A percentile compares a stretch with the other conserved stretches of the same genome.
phyloP scores from a whole-genome alignment of 2,797 vertebrate genomes.

The Pangasius mekongensis region DNA sequence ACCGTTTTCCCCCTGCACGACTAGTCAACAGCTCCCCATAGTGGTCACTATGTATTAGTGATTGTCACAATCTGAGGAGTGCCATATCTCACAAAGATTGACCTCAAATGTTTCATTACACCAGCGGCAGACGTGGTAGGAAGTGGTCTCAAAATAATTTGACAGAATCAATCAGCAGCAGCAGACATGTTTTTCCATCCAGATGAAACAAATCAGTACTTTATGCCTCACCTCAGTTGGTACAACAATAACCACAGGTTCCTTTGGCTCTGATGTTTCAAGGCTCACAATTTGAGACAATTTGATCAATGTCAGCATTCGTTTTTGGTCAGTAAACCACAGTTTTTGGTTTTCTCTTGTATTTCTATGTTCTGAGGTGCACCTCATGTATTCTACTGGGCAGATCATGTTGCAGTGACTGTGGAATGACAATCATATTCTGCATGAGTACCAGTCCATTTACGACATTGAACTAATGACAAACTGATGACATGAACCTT shows the following conservation, averaged over 20 bases:
- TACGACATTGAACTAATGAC: not conserved
- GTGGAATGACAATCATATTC: not conserved
- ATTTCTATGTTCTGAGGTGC: not conserved
- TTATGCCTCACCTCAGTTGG: not conserved
- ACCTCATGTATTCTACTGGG: not conserved
- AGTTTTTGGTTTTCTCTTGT: not conserved
- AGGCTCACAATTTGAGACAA: not conserved
- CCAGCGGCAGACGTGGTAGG: too few species aligned
- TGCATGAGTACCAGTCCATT: not conserved
- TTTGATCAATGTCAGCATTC: not conserved
- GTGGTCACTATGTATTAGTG: not conserved
- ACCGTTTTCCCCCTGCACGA: not conserved
- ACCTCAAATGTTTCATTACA: not conserved
- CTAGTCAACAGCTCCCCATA: slow-evolving; percentile 17
- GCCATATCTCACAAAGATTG: not conserved
- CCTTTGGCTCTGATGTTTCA: not conserved
- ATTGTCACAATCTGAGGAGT: not conserved
- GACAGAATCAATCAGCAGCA: not conserved
- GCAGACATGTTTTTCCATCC: not conserved
- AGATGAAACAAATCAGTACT: not conserved
- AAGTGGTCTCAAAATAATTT: not conserved
- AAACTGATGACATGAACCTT: too few species aligned
- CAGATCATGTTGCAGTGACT: not conserved
- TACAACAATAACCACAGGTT: not conserved
- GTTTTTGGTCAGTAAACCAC: not conserved